phyloP scores from a whole-genome alignment of 2,888 invertebrate species.

The Rhagophthalmus giganteus region DNA sequence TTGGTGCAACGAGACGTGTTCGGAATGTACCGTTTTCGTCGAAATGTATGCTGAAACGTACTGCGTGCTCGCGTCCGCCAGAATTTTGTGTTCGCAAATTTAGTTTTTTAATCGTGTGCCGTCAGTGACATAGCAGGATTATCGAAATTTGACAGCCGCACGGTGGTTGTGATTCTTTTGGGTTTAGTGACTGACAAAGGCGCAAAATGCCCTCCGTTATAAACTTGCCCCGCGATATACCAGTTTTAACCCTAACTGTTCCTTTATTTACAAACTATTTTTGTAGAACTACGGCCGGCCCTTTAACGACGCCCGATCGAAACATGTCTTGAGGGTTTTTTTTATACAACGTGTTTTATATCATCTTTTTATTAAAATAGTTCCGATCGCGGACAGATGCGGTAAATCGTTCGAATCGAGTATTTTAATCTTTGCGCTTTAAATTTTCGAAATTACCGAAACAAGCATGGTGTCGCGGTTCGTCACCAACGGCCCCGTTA shows the following conservation, averaged over 20 bases:
- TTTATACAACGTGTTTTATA: slow-evolving; percentile 7
- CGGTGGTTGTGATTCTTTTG: slow-evolving; percentile 31
- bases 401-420: too few species aligned
- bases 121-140: slow-evolving; percentile 41
- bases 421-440: slow-evolving; percentile 10
- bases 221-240: not conserved
- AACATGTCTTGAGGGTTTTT: slow-evolving; percentile 17
- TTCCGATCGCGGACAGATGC: slow-evolving; percentile 14
- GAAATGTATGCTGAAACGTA: slow-evolving; percentile 7
- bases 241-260: not conserved
- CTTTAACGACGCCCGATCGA: slow-evolving; percentile 2
- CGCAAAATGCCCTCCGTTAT: slow-evolving; percentile 25
- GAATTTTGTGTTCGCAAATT: slow-evolving; percentile 19
- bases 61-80: slow-evolving; percentile 14
- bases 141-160: slow-evolving; percentile 36
- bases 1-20: slow-evolving; percentile 50
- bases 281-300: slow-evolving; percentile 10
- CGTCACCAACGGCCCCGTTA: slow-evolving; percentile 52
- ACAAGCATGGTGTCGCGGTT: slow-evolving; percentile 49
- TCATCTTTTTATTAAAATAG: slow-evolving; percentile 7
- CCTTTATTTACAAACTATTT: slow-evolving; percentile 9
- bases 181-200: slow-evolving; percentile 31
- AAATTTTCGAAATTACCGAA: slow-evolving; percentile 6
- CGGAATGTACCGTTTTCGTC: slow-evolving; percentile 40
- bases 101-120: slow-evolving; percentile 15